phyloP scores from a whole-genome alignment of 2,113 vertebrate genomes.

The Triplophysa dalaica region DNA sequence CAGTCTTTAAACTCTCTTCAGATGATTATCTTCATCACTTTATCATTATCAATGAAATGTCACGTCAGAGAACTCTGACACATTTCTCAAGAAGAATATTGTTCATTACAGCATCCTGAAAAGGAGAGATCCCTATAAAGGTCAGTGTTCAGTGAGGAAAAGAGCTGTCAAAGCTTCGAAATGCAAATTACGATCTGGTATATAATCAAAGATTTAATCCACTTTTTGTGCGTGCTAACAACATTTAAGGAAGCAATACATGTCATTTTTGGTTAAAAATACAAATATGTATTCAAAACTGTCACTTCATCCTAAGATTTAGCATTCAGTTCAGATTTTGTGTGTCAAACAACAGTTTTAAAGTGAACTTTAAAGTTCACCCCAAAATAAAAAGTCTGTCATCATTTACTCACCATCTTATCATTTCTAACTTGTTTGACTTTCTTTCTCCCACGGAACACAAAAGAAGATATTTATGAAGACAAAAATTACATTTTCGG shows the following conservation, averaged over 20 bases:
- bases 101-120: slow-evolving; percentile 15
- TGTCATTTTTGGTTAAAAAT: too few species aligned
- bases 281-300: too few species aligned
- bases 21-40: background rate
- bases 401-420: too few species aligned
- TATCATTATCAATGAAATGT: slow-evolving; percentile 39
- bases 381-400: too few species aligned
- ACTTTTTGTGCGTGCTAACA: background rate
- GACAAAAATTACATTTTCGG: too few species aligned
- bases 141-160: background rate
- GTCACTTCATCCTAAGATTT: too few species aligned
- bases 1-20: background rate
- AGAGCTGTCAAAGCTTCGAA: background rate
- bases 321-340: too few species aligned
- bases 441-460: too few species aligned
- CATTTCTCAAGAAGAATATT: slow-evolving; percentile 11
- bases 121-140: slow-evolving; percentile 14
- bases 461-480: too few species aligned
- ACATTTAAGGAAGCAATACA: background rate
- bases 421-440: too few species aligned
- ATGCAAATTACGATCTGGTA: background rate
- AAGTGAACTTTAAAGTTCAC: too few species aligned
- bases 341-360: too few species aligned
- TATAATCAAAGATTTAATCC: background rate
- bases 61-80: slow-evolving; percentile 24